Evolutionary conservation across 2,113 vertebrate species (phyloP).

Genomic region (Hippocampus abdominalis): DNA sequence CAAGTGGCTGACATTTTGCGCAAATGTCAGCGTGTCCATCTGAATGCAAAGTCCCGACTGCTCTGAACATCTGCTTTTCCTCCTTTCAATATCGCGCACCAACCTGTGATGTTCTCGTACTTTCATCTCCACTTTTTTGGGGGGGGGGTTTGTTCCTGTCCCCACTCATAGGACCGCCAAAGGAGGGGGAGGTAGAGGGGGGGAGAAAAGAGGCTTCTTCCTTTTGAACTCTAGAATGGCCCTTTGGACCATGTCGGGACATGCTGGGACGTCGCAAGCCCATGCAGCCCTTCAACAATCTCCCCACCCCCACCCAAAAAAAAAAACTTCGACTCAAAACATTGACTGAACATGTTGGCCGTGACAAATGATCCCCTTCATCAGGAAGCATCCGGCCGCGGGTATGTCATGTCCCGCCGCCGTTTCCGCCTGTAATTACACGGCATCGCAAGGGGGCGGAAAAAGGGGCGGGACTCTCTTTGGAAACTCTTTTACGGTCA

Average conservation of each 20-base stretch:
- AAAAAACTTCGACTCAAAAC: slow-evolving; percentile 12
- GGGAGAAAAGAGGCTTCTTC: slow-evolving; percentile 23
- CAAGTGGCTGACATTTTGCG: slow-evolving; percentile 1
- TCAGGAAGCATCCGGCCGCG: slow-evolving; percentile 10
- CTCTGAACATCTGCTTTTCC: slow-evolving; percentile 2
- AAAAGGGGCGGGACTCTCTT: not conserved
- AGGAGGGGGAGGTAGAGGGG: no score
- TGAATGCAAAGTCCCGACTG: not conserved
- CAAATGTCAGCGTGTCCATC: not conserved
- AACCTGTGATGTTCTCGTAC: not conserved
- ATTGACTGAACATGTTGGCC: slow-evolving; percentile 28
- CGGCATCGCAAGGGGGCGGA: not conserved
- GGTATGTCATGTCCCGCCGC: slow-evolving; percentile 22
- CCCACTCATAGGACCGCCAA: not conserved
- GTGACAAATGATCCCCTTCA: slow-evolving; percentile 32
- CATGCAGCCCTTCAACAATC: slow-evolving; percentile 6
- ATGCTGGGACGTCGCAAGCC: slow-evolving; percentile 52
- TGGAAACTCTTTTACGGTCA: slow-evolving; percentile 26
- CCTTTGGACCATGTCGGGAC: slow-evolving; percentile 59
- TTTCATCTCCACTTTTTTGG: not conserved
- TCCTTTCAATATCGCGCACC: slow-evolving; percentile 13
- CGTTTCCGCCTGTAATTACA: slow-evolving; percentile 46
- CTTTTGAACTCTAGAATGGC: slow-evolving; percentile 69
- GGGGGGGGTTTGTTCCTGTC: slow-evolving; percentile 6
- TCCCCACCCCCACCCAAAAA: not conserved